Base-by-base conservation (phyloP, 2,113 vertebrate species). In the Euleptes europaea region DNA sequence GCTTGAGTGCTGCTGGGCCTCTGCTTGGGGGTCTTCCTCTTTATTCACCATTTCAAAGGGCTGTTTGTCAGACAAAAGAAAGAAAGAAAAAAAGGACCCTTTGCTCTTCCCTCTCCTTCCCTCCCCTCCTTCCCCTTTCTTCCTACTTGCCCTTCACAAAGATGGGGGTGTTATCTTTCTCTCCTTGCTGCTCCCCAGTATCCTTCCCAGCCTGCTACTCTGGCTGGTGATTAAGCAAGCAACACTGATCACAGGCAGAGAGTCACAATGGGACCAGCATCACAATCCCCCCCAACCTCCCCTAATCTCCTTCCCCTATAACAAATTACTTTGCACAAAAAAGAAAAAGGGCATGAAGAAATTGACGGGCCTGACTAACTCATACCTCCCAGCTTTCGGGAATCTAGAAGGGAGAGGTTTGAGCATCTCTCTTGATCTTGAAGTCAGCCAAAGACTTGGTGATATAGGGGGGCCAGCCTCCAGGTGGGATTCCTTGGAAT, bases 1-100 rank as follows among this genome's bases (percentile, higher is more conserved):
- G 28, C 33, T 63, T 38, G 67, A 63, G 35, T 23, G 31, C 67
- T 33, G 78, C 72, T 82, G 78, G 38, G 73, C 17, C 51, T 28
- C 63, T 42, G 40, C 47, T 65, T 69, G 78, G 57, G 47, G 60
- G 7, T 19, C 31, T 31, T 40, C 60, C 26, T 63, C 78, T 38
- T 82, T 57, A 69, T 78, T 77, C 47, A 72, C 66, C 87, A 88
- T 88, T 72, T 88, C 87, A 49, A 81, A 77, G 72, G 44, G 54
- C 54, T 60, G 19, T 23, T 1, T 23, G 31, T 72, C 8, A 13
- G 40, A 51, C 79, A 54, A 17, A 38, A 70, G 47, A n/a, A 38
- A 84, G 31, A 42, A 77, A 51, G 3, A 35, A 38, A 72, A 35
- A 47, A 47, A 54, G 6, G 3, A 1, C 21, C 1, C 47, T 11